Evolutionary conservation across 2,888 invertebrate species (phyloP).

Genomic region (Hydraecia micacea): DNA sequence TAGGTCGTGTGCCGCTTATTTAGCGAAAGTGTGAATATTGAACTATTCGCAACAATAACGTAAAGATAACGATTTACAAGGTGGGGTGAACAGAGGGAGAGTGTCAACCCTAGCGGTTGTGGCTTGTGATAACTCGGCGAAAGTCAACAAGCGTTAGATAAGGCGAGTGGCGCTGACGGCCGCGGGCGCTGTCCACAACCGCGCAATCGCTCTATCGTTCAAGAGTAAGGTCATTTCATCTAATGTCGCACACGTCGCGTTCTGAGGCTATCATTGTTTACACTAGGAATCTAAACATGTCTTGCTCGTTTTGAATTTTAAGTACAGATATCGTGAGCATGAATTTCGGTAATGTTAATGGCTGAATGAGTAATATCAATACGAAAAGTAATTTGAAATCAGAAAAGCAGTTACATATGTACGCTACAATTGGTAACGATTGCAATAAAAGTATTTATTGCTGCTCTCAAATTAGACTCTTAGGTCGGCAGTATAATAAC

Average conservation of each 20-base stretch:
- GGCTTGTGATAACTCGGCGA: constrained; percentile 72
- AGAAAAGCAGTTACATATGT: neutral
- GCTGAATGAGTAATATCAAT: neutral
- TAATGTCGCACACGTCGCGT: constrained; percentile 71
- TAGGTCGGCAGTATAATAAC: neutral
- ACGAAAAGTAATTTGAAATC: constrained; percentile 2
- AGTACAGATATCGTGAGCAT: neutral
- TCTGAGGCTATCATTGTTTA: constrained; percentile 56
- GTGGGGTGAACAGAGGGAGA: constrained; percentile 15
- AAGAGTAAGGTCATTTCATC: constrained; percentile 87
- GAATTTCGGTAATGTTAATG: constrained; percentile 4
- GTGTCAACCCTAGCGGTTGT: constrained; percentile 56
- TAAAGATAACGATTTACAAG: constrained; percentile 9
- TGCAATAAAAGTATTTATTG: constrained; percentile 4
- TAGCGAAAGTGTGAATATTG: constrained; percentile 37
- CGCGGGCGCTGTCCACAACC: constrained; percentile 74
- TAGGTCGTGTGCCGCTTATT: constrained; percentile 43
- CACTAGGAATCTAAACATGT: constrained; percentile 31
- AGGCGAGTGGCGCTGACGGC: constrained; percentile 61
- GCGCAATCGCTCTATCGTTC: constrained; percentile 83
- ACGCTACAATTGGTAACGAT: neutral
- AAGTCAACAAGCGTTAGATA: constrained; percentile 83
- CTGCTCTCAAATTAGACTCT: constrained; percentile 9
- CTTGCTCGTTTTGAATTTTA: constrained; percentile 15
- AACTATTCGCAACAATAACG: constrained; percentile 28